phyloP scores from a whole-genome alignment of 2,888 invertebrate genomes.

The Leucozona laternaria region DNA sequence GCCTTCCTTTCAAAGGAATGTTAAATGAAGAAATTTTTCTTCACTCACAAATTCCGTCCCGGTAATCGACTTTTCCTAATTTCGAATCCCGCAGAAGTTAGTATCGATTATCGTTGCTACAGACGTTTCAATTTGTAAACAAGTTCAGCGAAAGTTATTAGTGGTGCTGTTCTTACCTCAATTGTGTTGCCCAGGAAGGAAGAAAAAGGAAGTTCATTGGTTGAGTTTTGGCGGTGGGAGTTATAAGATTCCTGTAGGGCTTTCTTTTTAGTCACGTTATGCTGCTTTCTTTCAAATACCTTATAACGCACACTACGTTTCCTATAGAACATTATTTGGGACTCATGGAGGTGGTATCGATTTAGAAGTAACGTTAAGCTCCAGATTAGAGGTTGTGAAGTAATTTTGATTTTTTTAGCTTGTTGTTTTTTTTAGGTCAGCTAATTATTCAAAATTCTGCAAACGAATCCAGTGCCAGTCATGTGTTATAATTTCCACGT shows the following conservation, averaged over 20 bases:
- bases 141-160: conserved; percentile 56
- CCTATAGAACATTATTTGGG: conserved; percentile 12
- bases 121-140: conserved; percentile 72
- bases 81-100: conserved; percentile 19
- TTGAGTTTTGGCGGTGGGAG: conserved; percentile 33
- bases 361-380: conserved; percentile 32
- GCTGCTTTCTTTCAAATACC: conserved; percentile 50
- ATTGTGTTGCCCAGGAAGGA: conserved; percentile 60
- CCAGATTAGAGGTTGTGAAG: conserved; percentile 29
- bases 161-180: conserved; percentile 63
- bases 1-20: conserved; percentile 39
- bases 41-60: conserved; percentile 24
- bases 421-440: conserved; percentile 37
- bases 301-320: conserved; percentile 56
- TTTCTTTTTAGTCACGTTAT: conserved; percentile 59
- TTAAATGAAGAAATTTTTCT: conserved; percentile 64
- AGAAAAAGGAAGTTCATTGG: conserved; percentile 57
- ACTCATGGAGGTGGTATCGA: conserved; percentile 36
- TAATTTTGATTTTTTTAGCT: conserved; percentile 11
- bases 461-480: neutral
- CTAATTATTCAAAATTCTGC: conserved; percentile 36
- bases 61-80: conserved; percentile 33
- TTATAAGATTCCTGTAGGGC: conserved; percentile 39
- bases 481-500: conserved; percentile 15
- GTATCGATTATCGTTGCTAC: conserved; percentile 72